These are phyloP conservation scores for Dermatophagoides farinae DNA, from an alignment of 1,140 invertebrate genomes.

Conservation along the genomic window DNA sequence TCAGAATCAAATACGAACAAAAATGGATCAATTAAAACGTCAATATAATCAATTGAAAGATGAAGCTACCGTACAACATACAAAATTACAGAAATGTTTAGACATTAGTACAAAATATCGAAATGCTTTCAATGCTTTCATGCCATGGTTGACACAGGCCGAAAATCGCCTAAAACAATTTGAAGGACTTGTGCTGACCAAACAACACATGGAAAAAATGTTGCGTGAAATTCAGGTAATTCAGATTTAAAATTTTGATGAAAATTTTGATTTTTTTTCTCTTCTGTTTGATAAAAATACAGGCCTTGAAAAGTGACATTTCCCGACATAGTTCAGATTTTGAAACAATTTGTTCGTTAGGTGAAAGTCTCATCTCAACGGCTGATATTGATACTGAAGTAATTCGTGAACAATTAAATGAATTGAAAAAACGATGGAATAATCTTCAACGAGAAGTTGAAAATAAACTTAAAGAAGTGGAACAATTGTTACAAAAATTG, in stretches of 20 bases:
- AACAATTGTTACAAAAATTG: conserved; percentile 60
- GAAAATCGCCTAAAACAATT: not conserved
- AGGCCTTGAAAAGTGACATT: not conserved
- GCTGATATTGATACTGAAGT: conserved; percentile 26
- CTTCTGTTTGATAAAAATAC: not conserved
- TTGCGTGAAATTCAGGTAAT: conserved; percentile 8
- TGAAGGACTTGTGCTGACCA: not conserved
- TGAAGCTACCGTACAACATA: conserved; percentile 4
- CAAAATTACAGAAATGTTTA: conserved; percentile 7
- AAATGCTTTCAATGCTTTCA: conserved; percentile 1
- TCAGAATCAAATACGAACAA: not conserved
- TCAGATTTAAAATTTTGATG: not conserved
- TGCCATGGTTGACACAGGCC: conserved; percentile 6
- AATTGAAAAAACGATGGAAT: conserved; percentile 75
- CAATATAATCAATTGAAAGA: not conserved
- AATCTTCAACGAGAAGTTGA: conserved; percentile 18
- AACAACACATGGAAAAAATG: conserved; percentile 7
- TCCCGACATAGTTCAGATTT: not conserved
- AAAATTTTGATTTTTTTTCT: not conserved
- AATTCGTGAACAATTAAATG: conserved; percentile 67
- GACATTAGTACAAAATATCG: conserved; percentile 6
- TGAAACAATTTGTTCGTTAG: not conserved
- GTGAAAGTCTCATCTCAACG: not conserved
- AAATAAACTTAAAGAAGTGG: conserved; percentile 49
- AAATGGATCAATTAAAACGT: conserved; percentile 1